Evolutionary conservation across 1,140 invertebrate species (phyloP), one percentile per base, ranked within the genome.

Genomic region (Platyscapa corneri): DNA sequence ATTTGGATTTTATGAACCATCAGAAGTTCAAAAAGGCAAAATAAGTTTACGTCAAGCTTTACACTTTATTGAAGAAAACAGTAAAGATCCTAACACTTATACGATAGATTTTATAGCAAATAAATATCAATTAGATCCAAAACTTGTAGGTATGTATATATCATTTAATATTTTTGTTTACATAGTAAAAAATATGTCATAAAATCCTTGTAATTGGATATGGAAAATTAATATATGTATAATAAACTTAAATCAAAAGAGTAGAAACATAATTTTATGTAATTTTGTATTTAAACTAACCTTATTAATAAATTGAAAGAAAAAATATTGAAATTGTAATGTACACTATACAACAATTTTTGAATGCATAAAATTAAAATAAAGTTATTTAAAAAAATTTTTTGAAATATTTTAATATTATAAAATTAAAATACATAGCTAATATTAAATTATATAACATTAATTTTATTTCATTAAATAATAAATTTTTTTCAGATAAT

Each of bases 111-210:
- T 92, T 90, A 95, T 97, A 90, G 95, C 96, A 0, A 88, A 92
- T 72, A 93, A 96, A 83, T 96, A 96, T 90, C 95, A 95, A 89
- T 85, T 97, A 53, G 94, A 95, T 84, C 91, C 93, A 88, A 92
- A 95, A 88, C 90, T 94, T 89, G 94, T 95, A 86, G 93, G 95
- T 94, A 92, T 92, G 93, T 91, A 86, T 86, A 74, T 5, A 74
- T 82, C 86, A 27, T 70, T 46, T 84, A 82, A 77, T 77, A 16
- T 53, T 77, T 82, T 30, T 6, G n/a, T 79, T 60, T 27, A 7
- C 56, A 60, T 53, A 53, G 12, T 46, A 7, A 46, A 46, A 46
- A 46, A 32, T 39, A 23, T 2, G 20, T 74, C 20, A 3, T 23
- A 10, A 56, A 16, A 23, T 77, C 16, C 7, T 39, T 1, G 46